phyloP scores from a whole-genome alignment of 2,888 invertebrate species.

The Icerya purchasi region DNA sequence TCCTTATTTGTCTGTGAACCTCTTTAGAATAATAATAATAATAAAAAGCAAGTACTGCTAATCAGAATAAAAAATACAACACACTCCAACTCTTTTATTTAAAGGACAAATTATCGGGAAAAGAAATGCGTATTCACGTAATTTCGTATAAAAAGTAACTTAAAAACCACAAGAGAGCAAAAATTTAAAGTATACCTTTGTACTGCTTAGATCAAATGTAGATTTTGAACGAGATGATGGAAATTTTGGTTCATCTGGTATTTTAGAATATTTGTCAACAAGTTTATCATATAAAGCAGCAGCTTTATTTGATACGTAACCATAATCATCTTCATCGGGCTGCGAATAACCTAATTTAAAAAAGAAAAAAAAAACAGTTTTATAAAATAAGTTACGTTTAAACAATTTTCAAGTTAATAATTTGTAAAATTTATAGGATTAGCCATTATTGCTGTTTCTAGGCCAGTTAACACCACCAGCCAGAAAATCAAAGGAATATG shows the following conservation, averaged over 20 bases:
- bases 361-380: not conserved
- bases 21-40: too few species aligned
- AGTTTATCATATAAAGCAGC: conserved; percentile 61
- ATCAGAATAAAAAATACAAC: too few species aligned
- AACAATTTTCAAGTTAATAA: too few species aligned
- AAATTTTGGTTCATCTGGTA: conserved; percentile 32
- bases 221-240: conserved; percentile 20
- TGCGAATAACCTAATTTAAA: conserved; percentile 37
- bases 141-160: too few species aligned
- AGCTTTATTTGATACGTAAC: conserved; percentile 66
- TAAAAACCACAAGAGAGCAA: too few species aligned
- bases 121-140: too few species aligned
- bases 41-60: too few species aligned
- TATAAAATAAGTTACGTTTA: not conserved
- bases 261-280: conserved; percentile 57
- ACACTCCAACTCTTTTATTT: too few species aligned
- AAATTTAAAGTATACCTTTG: conserved; percentile 24
- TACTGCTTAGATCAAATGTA: conserved; percentile 29
- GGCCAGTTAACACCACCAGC: conserved; percentile 20
- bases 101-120: too few species aligned
- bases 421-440: too few species aligned
- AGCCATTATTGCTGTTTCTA: not conserved
- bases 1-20: too few species aligned
- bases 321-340: conserved; percentile 78
- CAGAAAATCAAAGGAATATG: too few species aligned